Conservation (phyloP, 2,113 vertebrate species). For the Cyanistes caeruleus region DNA sequence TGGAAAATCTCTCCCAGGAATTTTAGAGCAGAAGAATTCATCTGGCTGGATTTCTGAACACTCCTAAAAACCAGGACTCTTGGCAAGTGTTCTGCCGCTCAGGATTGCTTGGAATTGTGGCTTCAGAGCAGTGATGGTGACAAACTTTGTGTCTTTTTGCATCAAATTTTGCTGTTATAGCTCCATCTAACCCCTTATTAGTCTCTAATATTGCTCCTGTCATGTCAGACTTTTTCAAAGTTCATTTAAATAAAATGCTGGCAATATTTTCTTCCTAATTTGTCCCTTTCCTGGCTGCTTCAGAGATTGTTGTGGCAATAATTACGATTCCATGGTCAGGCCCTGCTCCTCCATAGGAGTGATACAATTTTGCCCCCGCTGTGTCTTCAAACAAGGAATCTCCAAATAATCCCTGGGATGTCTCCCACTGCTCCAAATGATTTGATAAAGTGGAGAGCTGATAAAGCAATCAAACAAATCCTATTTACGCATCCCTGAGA, state of each 20-base stretch:
- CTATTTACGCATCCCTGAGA: slow-evolving; percentile 51
- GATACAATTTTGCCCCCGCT: slow-evolving; percentile 24
- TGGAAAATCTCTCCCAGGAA: background rate
- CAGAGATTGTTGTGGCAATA: slow-evolving; percentile 78
- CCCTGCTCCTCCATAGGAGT: background rate
- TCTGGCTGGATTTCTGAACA: background rate
- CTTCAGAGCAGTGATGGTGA: background rate
- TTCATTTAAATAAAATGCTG: slow-evolving; percentile 64
- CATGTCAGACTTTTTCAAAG: slow-evolving; percentile 5
- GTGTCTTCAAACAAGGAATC: slow-evolving; percentile 61
- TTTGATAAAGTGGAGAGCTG: slow-evolving; percentile 41
- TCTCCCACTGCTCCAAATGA: slow-evolving; percentile 50
- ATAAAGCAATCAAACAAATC: slow-evolving; percentile 71
- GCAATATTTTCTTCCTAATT: slow-evolving; percentile 46
- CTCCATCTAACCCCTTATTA: slow-evolving; percentile 50
- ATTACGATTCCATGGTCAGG: slow-evolving; percentile 79
- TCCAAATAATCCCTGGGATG: slow-evolving; percentile 44
- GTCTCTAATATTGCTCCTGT: slow-evolving; percentile 24
- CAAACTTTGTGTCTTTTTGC: background rate
- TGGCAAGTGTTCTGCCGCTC: background rate
- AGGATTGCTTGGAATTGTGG: background rate
- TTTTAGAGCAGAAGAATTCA: background rate
- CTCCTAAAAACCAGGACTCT: background rate
- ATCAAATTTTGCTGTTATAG: background rate
- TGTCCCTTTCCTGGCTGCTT: slow-evolving; percentile 5